phyloP scores from a whole-genome alignment of 2,113 vertebrate genomes.

The Xenopus laevis region DNA sequence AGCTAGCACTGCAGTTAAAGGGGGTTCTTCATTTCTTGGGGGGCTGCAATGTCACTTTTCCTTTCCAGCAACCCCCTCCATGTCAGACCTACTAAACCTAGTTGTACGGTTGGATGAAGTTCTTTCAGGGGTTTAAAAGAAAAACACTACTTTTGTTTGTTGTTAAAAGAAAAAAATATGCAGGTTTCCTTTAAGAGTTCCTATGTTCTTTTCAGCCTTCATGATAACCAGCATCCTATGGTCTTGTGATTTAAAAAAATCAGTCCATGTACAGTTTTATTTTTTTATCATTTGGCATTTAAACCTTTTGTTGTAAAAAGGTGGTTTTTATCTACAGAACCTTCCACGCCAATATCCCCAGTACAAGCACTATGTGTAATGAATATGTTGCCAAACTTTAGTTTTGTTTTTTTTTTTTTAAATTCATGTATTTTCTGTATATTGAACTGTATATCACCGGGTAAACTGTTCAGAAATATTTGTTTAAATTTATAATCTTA shows the following conservation, averaged over 20 bases:
- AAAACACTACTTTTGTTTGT: slow-evolving; percentile 33
- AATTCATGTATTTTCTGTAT: slow-evolving; percentile 85
- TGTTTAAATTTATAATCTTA: slow-evolving; percentile 92
- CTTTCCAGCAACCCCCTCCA: neutral
- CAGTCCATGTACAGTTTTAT: slow-evolving; percentile 56
- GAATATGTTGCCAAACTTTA: slow-evolving; percentile 74
- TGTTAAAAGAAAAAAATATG: neutral
- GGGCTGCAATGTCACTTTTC: neutral
- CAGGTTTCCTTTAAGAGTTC: slow-evolving; percentile 47
- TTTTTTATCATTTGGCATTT: slow-evolving; percentile 48
- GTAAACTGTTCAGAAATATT: slow-evolving; percentile 86
- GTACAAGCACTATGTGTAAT: slow-evolving; percentile 79
- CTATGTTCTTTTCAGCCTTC: slow-evolving; percentile 56
- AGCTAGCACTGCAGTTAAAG: neutral
- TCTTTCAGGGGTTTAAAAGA: neutral
- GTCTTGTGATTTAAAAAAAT: slow-evolving; percentile 61
- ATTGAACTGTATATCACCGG: slow-evolving; percentile 89
- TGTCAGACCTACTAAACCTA: neutral
- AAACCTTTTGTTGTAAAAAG: slow-evolving; percentile 96
- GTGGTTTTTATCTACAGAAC: slow-evolving; percentile 61
- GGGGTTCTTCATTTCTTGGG: neutral
- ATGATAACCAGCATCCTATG: slow-evolving; percentile 71
- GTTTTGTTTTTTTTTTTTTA: slow-evolving; percentile 64
- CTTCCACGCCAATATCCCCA: slow-evolving; percentile 66
- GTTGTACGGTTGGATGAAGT: neutral